Evolutionary conservation across 2,797 vertebrate genomes (phyloP).

Genomic region (Enteromius paludinosus): DNA sequence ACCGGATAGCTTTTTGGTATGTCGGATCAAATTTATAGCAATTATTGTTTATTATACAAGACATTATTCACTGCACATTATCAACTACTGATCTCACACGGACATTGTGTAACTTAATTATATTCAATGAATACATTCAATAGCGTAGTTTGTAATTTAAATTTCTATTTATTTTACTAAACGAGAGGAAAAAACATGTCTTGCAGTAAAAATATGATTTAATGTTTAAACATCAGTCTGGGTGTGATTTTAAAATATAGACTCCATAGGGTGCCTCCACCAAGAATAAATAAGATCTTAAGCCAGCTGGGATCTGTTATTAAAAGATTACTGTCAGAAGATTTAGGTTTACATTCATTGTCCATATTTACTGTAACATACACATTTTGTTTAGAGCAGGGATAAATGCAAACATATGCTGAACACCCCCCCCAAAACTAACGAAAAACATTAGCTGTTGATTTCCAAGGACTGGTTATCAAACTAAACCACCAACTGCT

Average conservation of each 20-base stretch:
- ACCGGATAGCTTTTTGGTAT: neutral
- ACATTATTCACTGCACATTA: neutral
- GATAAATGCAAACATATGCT: slow-evolving; percentile 56
- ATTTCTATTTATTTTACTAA: neutral
- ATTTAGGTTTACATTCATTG: slow-evolving; percentile 65
- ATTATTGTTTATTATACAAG: no score
- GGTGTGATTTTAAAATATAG: slow-evolving; percentile 52
- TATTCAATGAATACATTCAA: neutral
- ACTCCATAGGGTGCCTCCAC: slow-evolving; percentile 53
- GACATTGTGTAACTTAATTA: neutral
- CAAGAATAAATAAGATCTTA: slow-evolving; percentile 60
- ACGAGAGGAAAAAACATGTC: neutral
- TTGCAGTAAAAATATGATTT: slow-evolving; percentile 1
- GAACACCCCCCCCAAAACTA: slow-evolving; percentile 13
- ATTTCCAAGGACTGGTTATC: slow-evolving; percentile 37
- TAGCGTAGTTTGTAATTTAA: neutral
- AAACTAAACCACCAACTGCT: slow-evolving; percentile 25
- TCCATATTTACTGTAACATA: slow-evolving; percentile 67
- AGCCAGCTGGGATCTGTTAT: slow-evolving; percentile 68
- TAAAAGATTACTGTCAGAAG: slow-evolving; percentile 66
- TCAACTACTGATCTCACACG: neutral
- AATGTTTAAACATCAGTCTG: slow-evolving; percentile 36
- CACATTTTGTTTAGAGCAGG: slow-evolving; percentile 56
- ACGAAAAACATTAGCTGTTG: slow-evolving; percentile 16
- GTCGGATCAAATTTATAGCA: neutral